A percentile compares a stretch with the other conserved stretches of the same genome.
These are phyloP conservation scores for Antitype chi DNA, from an alignment of 2,888 invertebrate species.

Conservation along the genomic window DNA sequence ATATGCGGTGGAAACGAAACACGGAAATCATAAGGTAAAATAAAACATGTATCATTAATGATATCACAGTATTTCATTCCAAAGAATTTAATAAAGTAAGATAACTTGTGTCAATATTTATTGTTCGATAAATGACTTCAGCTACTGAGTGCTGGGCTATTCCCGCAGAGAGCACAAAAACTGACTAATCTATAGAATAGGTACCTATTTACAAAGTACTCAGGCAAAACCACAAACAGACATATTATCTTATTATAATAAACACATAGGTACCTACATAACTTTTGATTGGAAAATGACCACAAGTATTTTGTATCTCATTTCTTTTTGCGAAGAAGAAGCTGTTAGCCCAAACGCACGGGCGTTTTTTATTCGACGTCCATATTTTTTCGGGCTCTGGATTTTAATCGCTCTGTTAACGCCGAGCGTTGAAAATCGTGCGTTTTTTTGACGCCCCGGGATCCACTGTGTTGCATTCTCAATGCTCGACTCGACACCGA, in stretches of 20 bases:
- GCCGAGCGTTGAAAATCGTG: too few relatives aligned
- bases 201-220: constrained; percentile 17
- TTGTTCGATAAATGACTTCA: constrained; percentile 13
- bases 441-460: too few relatives aligned
- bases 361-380: too few relatives aligned
- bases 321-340: neutral
- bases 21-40: neutral
- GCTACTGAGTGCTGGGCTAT: constrained; percentile 9
- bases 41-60: constrained; percentile 3
- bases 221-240: constrained; percentile 33
- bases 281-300: neutral
- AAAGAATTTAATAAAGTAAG: neutral
- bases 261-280: constrained; percentile 2
- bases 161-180: constrained; percentile 26
- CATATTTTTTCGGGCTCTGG: too few relatives aligned
- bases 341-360: neutral
- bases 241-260: constrained; percentile 3
- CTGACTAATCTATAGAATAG: constrained; percentile 24
- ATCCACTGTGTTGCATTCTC: too few relatives aligned
- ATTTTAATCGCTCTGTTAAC: too few relatives aligned
- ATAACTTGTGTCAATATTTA: constrained; percentile 17
- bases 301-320: neutral
- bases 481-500: too few relatives aligned
- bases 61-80: neutral
- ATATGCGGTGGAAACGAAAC: neutral